phyloP scores from a whole-genome alignment of 2,888 invertebrate species.

The Hirudinaria manillensis region DNA sequence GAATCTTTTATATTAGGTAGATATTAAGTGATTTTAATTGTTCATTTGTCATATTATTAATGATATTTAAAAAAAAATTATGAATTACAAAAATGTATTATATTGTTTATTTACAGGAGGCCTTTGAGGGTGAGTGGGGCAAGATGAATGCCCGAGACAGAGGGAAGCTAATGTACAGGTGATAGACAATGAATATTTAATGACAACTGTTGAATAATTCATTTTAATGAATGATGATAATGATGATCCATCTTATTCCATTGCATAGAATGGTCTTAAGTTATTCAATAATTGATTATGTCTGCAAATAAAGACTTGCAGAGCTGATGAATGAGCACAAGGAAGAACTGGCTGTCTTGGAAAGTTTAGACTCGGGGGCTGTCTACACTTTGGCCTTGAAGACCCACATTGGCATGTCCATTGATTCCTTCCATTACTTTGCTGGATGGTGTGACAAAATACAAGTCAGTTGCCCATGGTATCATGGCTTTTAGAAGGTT shows the following conservation, averaged over 20 bases:
- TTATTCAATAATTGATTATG: neutral
- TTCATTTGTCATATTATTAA: too few species aligned
- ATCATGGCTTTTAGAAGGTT: neutral
- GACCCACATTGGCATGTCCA: slow-evolving; percentile 95
- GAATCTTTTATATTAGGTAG: too few species aligned
- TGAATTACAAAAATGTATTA: neutral
- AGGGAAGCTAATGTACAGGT: slow-evolving; percentile 74
- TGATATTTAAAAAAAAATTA: too few species aligned
- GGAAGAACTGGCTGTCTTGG: slow-evolving; percentile 89
- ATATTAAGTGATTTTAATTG: too few species aligned
- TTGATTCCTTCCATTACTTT: slow-evolving; percentile 91
- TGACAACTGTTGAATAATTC: neutral
- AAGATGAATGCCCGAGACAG: slow-evolving; percentile 86
- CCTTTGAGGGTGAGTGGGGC: slow-evolving; percentile 88
- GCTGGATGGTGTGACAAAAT: slow-evolving; percentile 96
- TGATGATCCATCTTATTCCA: neutral
- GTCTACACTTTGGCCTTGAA: slow-evolving; percentile 92
- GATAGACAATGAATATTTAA: slow-evolving; percentile 40
- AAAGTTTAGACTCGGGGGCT: slow-evolving; percentile 87
- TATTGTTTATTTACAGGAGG: slow-evolving; percentile 53
- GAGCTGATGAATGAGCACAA: slow-evolving; percentile 89
- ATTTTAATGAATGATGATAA: neutral
- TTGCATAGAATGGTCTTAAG: neutral
- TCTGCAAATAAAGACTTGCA: slow-evolving; percentile 65
- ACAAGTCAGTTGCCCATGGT: slow-evolving; percentile 57